A percentile compares a stretch with the other conserved stretches of the same genome.
Evolutionary conservation across 2,888 invertebrate genomes (phyloP).

Genomic region (Apoda limacodes): DNA sequence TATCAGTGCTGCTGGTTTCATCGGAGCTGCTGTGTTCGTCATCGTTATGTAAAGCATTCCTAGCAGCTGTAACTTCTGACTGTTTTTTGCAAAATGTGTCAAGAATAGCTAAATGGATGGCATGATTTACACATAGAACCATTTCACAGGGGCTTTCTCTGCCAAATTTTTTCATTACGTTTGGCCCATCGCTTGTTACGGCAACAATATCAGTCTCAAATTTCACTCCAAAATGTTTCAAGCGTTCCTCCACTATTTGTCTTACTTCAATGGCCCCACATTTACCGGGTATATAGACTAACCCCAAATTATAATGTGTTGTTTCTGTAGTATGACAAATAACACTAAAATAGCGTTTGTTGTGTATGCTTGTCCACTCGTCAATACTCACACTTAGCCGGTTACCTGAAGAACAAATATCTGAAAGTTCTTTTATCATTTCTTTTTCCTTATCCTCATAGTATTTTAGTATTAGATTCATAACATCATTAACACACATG

Average conservation of each 20-base stretch:
- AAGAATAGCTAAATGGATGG: conserved; percentile 12
- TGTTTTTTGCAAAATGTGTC: conserved; percentile 10
- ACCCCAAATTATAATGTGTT: conserved; percentile 11
- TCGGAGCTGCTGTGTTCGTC: conserved; percentile 9
- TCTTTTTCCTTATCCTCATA: conserved; percentile 11
- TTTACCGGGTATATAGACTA: conserved; percentile 15
- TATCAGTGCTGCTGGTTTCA: too few relatives aligned
- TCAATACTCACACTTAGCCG: conserved; percentile 12
- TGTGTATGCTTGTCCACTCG: conserved; percentile 14
- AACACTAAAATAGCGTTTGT: conserved; percentile 13
- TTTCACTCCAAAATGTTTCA: conserved; percentile 14
- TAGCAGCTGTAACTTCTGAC: too few relatives aligned
- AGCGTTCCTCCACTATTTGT: conserved; percentile 13
- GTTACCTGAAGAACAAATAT: too few relatives aligned
- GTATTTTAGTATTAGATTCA: conserved; percentile 10
- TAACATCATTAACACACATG: conserved; percentile 7
- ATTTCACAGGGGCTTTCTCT: conserved; percentile 17
- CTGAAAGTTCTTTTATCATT: conserved; percentile 3
- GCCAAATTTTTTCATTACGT: conserved; percentile 17
- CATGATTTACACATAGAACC: conserved; percentile 17
- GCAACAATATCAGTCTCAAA: conserved; percentile 14
- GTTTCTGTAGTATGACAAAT: conserved; percentile 6
- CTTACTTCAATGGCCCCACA: conserved; percentile 15
- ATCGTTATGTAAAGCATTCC: conserved; percentile 16
- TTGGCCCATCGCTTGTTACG: conserved; percentile 15